Conservation (phyloP, 2,797 vertebrate genomes). For the Pangasius macronema region DNA sequence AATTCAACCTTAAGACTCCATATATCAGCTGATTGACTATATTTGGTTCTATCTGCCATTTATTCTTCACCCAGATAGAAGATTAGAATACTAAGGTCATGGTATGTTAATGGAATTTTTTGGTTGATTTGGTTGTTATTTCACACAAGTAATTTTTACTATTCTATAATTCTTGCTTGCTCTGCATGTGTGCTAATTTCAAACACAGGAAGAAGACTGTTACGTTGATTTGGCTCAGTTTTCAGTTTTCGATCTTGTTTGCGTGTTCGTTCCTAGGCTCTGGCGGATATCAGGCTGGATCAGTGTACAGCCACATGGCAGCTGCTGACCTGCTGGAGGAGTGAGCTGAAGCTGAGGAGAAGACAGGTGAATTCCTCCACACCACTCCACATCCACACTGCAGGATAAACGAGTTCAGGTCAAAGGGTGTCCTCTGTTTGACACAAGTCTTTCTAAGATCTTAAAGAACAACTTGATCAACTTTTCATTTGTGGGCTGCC, state of each 20-base stretch:
- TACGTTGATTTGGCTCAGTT: not conserved
- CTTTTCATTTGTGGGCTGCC: not conserved
- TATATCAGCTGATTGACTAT: not conserved
- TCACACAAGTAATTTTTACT: not conserved
- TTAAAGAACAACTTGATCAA: not conserved
- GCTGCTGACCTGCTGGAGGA: constrained; percentile 77
- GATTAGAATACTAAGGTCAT: no score
- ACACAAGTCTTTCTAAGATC: not conserved
- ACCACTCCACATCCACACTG: not conserved
- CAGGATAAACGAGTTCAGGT: not conserved
- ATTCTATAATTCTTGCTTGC: no score
- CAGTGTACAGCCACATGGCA: constrained; percentile 74
- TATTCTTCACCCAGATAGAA: no score
- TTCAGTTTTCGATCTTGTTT: not conserved
- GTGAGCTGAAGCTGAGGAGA: constrained; percentile 70
- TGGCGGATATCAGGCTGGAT: constrained; percentile 67
- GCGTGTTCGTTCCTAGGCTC: constrained; percentile 57
- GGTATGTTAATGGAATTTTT: no score
- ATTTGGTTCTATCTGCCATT: no score
- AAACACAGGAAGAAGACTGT: no score
- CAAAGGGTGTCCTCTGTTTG: not conserved
- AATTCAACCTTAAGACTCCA: not conserved
- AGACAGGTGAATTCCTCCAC: constrained; percentile 64
- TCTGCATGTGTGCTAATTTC: not conserved
- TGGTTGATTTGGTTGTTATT: not conserved